These are phyloP conservation scores for Pseudorectes ferrugineus DNA, from an alignment of 2,113 vertebrate species.

Conservation along the genomic window DNA sequence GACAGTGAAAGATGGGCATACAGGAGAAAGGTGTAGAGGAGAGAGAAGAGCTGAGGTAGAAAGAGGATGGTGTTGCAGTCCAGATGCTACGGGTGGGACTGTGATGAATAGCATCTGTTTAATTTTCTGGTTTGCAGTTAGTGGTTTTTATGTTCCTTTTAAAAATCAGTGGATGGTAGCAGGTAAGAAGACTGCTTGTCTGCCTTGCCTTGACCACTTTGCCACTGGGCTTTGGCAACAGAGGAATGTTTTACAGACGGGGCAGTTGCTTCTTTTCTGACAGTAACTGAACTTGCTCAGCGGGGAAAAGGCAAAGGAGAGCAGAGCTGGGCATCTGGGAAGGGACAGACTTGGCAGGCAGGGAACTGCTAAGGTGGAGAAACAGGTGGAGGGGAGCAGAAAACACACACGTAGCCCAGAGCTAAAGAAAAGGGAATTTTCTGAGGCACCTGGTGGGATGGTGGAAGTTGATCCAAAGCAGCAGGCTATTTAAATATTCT, in stretches of 20 bases:
- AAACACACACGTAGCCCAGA: not conserved
- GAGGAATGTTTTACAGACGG: not conserved
- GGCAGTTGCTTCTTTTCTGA: not conserved
- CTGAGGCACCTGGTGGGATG: not conserved
- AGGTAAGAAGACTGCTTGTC: not conserved
- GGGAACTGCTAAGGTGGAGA: not conserved
- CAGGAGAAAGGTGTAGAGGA: not conserved
- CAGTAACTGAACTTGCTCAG: not conserved
- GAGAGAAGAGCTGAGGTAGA: not conserved
- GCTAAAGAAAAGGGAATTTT: not conserved
- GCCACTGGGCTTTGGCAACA: not conserved
- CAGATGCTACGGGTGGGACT: not conserved
- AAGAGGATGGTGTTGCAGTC: not conserved
- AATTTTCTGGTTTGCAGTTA: not conserved
- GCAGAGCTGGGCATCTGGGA: not conserved
- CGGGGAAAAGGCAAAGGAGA: not conserved
- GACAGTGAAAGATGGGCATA: not conserved
- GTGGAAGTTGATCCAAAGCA: not conserved
- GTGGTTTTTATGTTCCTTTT: not conserved
- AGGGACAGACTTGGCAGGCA: not conserved
- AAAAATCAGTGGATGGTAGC: not conserved
- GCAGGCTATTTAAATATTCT: not conserved
- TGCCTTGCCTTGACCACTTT: not conserved
- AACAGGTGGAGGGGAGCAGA: not conserved
- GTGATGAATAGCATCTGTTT: constrained; percentile 7